Evolutionary conservation across 2,113 vertebrate genomes (phyloP).

Genomic region (Coracopsis vasa): DNA sequence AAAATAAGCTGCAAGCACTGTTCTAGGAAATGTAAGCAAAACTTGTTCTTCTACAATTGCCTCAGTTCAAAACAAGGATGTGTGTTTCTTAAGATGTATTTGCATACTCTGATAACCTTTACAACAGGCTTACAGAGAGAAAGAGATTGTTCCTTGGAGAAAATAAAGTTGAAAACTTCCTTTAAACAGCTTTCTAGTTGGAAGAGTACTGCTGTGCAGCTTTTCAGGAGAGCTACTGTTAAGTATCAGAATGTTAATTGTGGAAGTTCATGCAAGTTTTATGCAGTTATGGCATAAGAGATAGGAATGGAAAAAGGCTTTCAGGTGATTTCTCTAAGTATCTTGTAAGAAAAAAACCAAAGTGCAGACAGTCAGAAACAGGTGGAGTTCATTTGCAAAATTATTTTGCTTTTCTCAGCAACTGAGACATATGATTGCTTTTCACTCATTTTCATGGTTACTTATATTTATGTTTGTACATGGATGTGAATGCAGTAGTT

Average conservation of each 20-base stretch:
- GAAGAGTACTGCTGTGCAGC: background rate
- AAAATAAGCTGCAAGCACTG: background rate
- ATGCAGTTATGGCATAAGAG: background rate
- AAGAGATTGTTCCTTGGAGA: background rate
- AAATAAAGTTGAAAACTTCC: background rate
- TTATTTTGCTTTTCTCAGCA: background rate
- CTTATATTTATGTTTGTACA: background rate
- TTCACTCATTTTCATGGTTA: background rate
- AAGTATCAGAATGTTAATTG: background rate
- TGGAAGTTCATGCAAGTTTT: background rate
- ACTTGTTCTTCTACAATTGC: background rate
- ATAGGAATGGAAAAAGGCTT: background rate
- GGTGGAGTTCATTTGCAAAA: background rate
- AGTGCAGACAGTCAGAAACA: background rate
- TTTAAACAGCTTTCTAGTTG: background rate
- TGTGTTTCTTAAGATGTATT: background rate
- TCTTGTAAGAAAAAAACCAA: background rate
- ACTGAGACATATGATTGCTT: background rate
- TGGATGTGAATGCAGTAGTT: background rate
- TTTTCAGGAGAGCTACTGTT: background rate
- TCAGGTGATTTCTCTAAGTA: background rate
- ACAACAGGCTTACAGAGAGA: background rate
- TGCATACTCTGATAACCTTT: background rate
- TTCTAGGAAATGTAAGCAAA: background rate
- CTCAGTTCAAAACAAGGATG: background rate